Base-by-base conservation (phyloP, 2,113 vertebrate species). In the Corapipo altera region DNA sequence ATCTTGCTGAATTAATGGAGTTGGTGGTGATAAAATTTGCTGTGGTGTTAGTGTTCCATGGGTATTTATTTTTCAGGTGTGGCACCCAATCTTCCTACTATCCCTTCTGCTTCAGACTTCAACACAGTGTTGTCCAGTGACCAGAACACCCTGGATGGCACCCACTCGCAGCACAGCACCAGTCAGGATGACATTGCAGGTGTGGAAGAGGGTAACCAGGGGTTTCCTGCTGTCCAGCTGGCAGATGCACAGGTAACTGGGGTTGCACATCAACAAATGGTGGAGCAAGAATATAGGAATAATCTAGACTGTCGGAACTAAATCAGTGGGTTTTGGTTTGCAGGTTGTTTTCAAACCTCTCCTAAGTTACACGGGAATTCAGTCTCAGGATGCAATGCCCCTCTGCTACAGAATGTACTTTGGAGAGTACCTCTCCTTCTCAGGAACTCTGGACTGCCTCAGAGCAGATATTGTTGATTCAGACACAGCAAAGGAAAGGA, bases 391-490 rank as follows among this genome's bases (percentile, higher is more conserved):
- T 87, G 85, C 98, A 14, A 96, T 99, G 91, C 99, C 99, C 2
- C 98, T 99, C 26, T 99, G 99, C 96, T 99, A 99, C 95, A 98
- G 99, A 94, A 99, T 99, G 99, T 99, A 99, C 96, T 99, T 99
- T 6, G 99, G 99, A 67, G 99, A 99, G 91, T 98, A 99, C 85
- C 97, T 99, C 83, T 99, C 99, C 12, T 99, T 99, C 95, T 99
- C 99, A 33, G 99, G 99, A 52, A 99, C 99, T 67, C 96, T 99
- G 44, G 99, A 99, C 94, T 99, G 99, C 96, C 98, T 99, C 35
- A 95, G 99, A 94, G 99, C 99, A 48, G 99, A 99, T 94, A 99
- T 99, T 51, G 99, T 99, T 19, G 99, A 99, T 97, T 99, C 99
- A 5, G 99, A 99, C 92, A 99, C 99, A 26, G 98, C 99, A 66